Conservation (phyloP, 2,888 invertebrate species). For the Callimorpha dominula region DNA sequence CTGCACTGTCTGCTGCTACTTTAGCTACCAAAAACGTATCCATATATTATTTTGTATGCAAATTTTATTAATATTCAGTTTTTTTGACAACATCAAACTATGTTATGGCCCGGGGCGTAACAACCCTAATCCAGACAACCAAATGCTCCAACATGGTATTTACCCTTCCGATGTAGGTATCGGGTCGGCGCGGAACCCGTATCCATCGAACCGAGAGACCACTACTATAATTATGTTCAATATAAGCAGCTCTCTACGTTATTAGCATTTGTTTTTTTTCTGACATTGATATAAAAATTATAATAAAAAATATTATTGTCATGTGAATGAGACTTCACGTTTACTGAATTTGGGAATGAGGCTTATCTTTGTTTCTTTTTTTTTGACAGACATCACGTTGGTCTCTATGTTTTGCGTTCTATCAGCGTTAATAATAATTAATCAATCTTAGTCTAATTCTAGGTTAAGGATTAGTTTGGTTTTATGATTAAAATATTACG, state of each 20-base stretch:
- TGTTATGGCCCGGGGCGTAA: conserved; percentile 23
- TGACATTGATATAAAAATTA: conserved; percentile 63
- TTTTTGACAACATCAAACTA: conserved; percentile 18
- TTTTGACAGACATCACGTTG: neutral
- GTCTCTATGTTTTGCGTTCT: neutral
- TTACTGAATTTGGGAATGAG: conserved; percentile 32
- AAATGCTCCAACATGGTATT: conserved; percentile 47
- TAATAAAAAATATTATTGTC: conserved; percentile 62
- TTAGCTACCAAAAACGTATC: neutral
- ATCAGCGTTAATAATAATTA: no score
- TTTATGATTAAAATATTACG: no score
- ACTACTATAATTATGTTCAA: conserved; percentile 71
- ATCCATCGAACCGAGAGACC: conserved; percentile 62
- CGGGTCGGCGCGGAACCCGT: conserved; percentile 52
- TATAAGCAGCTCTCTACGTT: conserved; percentile 65
- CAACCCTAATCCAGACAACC: conserved; percentile 40
- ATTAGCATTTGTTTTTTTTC: conserved; percentile 63
- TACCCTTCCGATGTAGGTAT: conserved; percentile 34
- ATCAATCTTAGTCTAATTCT: no score
- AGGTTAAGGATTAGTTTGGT: no score
- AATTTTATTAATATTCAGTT: conserved; percentile 32
- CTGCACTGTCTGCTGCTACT: neutral
- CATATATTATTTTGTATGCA: conserved; percentile 29
- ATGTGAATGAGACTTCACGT: conserved; percentile 48
- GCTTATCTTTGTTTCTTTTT: conserved; percentile 4